Percentiles rank a stretch among this genome's conserved stretches.
phyloP scores from a whole-genome alignment of 2,888 invertebrate species.

The Drosophila nr. perissopoda region DNA sequence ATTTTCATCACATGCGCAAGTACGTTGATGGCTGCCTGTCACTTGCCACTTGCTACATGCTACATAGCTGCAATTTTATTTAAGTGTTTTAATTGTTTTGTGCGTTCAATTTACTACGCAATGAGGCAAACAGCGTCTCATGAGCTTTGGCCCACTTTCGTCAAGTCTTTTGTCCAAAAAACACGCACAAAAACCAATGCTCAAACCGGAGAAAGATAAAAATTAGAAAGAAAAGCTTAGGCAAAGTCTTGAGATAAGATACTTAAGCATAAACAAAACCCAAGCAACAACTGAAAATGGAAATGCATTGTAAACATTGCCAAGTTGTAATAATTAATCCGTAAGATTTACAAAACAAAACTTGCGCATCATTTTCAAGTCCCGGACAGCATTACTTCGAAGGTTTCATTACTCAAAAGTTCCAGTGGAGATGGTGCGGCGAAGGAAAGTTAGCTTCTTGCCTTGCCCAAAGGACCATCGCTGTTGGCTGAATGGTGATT shows the following conservation, averaged over 20 bases:
- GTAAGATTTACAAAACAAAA: conserved; percentile 75
- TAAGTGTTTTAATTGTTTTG: conserved; percentile 46
- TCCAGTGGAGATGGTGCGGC: conserved; percentile 1
- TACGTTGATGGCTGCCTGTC: conserved; percentile 19
- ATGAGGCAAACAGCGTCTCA: conserved; percentile 25
- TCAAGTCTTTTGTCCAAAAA: conserved; percentile 19
- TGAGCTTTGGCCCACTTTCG: not conserved
- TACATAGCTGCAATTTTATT: conserved; percentile 29
- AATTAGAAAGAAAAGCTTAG: conserved; percentile 11
- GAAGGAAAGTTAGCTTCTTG: conserved; percentile 19
- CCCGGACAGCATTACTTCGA: conserved; percentile 6
- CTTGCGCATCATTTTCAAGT: conserved; percentile 59
- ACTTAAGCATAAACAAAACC: conserved; percentile 50
- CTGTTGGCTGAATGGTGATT: conserved; percentile 47
- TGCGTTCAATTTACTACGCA: conserved; percentile 47
- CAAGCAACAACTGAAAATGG: conserved; percentile 25
- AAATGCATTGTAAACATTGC: conserved; percentile 74
- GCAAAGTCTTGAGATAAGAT: conserved; percentile 38
- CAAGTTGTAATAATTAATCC: conserved; percentile 81
- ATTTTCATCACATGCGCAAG: conserved; percentile 65
- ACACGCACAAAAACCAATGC: not conserved
- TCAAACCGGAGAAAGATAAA: not conserved
- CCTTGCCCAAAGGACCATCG: conserved; percentile 36
- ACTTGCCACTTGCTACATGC: conserved; percentile 16
- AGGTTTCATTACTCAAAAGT: conserved; percentile 68